Evolutionary conservation across 2,113 vertebrate genomes (phyloP).

Genomic region (Ptilonorhynchus violaceus): DNA sequence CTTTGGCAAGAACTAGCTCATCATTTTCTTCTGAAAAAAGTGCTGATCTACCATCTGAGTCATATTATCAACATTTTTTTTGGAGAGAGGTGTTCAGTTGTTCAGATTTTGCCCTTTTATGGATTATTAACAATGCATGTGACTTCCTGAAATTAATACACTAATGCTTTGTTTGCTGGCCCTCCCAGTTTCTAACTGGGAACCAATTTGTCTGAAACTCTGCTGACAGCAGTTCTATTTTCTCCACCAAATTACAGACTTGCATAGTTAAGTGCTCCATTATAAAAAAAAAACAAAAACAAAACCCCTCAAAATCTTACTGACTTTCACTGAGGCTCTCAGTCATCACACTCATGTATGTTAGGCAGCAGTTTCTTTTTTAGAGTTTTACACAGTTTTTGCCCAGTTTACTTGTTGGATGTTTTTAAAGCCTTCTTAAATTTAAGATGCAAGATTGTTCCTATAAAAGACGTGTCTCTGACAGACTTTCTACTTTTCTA

Average conservation of each 20-base stretch:
- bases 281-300: background rate
- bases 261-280: background rate
- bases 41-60: constrained; percentile 8
- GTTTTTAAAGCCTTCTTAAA: background rate
- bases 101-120: constrained; percentile 40
- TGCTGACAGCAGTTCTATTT: constrained; percentile 51
- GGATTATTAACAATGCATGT: constrained; percentile 17
- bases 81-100: background rate
- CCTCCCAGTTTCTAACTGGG: constrained; percentile 25
- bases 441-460: background rate
- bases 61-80: background rate
- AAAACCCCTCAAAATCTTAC: background rate
- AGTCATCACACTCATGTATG: background rate
- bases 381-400: background rate
- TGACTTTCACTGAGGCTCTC: background rate
- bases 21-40: constrained; percentile 4
- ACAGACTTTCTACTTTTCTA: background rate
- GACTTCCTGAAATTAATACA: constrained; percentile 50
- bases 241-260: constrained; percentile 12
- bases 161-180: constrained; percentile 44
- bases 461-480: background rate
- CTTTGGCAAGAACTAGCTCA: constrained; percentile 5
- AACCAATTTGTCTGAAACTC: constrained; percentile 45
- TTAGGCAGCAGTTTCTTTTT: background rate
- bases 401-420: background rate